phyloP scores from a whole-genome alignment of 2,888 invertebrate species.

The Phyllotreta striolata region DNA sequence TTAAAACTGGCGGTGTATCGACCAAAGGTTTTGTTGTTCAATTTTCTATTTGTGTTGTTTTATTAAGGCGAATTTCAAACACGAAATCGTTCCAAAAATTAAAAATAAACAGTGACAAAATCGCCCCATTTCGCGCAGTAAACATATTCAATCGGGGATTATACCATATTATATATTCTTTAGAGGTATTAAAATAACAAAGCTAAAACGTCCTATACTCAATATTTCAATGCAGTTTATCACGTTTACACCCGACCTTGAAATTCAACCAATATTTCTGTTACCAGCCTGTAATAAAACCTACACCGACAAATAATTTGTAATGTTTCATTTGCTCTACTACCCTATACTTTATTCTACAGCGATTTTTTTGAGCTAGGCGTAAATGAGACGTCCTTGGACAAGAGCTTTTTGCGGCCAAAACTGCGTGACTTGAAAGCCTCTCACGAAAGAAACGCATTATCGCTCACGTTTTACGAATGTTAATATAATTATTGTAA shows the following conservation, averaged over 20 bases:
- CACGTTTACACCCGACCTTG: constrained; percentile 5
- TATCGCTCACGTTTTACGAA: constrained; percentile 1
- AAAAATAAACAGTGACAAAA: too few species aligned
- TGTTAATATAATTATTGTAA: too few species aligned
- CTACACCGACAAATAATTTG: background rate
- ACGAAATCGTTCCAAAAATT: too few species aligned
- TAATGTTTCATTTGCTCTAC: background rate
- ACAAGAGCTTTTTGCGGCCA: background rate
- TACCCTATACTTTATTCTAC: background rate
- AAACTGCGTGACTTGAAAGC: constrained; percentile 6
- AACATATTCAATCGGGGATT: too few species aligned
- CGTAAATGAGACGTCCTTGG: constrained; percentile 1
- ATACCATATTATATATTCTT: too few species aligned
- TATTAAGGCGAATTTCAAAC: too few species aligned
- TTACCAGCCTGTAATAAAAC: background rate
- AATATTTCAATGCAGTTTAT: background rate
- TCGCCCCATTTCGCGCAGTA: too few species aligned
- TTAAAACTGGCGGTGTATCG: too few species aligned
- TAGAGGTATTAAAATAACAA: too few species aligned
- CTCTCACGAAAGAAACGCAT: background rate
- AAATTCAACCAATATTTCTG: background rate
- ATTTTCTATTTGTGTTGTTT: too few species aligned
- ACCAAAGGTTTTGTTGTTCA: too few species aligned
- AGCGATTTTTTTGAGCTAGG: background rate
- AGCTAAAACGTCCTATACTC: background rate